phyloP scores from a whole-genome alignment of 1,140 invertebrate species.

The Sogatella furcifera region DNA sequence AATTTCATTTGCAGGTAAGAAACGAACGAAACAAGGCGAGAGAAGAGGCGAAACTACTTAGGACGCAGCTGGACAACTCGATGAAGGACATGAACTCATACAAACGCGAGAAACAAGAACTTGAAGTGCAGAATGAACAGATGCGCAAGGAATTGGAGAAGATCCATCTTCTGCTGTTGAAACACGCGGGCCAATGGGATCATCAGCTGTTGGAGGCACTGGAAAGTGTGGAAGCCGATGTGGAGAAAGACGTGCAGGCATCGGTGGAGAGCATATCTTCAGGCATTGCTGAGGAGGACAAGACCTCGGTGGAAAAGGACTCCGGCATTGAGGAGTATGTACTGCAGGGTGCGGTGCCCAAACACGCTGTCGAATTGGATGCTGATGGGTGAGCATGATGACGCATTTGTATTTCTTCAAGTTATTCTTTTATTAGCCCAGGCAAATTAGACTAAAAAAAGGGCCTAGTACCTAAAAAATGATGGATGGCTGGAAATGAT shows the following conservation, averaged over 20 bases:
- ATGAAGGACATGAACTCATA: constrained; percentile 63
- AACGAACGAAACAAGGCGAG: constrained; percentile 77
- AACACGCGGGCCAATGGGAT: constrained; percentile 42
- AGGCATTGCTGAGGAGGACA: constrained; percentile 10
- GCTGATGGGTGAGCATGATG: constrained; percentile 8
- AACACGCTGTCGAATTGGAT: constrained; percentile 41
- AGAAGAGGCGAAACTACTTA: constrained; percentile 73
- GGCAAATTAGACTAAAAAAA: too few relatives aligned
- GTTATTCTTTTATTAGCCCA: too few relatives aligned
- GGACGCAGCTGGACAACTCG: constrained; percentile 64
- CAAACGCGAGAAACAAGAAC: constrained; percentile 69
- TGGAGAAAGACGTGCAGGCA: constrained; percentile 31
- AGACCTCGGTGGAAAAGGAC: constrained; percentile 18
- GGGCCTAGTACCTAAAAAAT: too few relatives aligned
- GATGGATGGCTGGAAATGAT: too few relatives aligned
- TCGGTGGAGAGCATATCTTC: constrained; percentile 7
- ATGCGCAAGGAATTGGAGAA: constrained; percentile 71
- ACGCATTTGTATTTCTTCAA: too few relatives aligned
- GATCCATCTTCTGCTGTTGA: constrained; percentile 51
- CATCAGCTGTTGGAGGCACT: constrained; percentile 36
- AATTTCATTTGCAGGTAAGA: constrained; percentile 52
- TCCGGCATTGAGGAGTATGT: constrained; percentile 46
- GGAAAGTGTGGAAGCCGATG: constrained; percentile 30
- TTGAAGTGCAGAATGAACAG: constrained; percentile 69
- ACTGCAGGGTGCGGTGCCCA: constrained; percentile 49